Evolutionary conservation across 2,797 vertebrate genomes (phyloP).

Genomic region (Fistularia tabacaria): DNA sequence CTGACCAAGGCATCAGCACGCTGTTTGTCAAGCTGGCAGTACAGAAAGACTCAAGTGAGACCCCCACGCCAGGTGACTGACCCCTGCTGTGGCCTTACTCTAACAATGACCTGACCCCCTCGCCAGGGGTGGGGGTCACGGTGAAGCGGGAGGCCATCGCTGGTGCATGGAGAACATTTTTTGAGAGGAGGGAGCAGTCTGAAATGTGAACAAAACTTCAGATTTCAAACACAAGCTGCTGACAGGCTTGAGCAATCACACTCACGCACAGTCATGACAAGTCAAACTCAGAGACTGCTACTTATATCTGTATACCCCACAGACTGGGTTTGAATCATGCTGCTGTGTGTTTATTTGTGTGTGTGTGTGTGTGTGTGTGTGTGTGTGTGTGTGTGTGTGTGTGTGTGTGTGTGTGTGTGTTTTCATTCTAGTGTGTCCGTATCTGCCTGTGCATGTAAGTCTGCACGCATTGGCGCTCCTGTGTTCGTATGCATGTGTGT

Average conservation of each 20-base stretch:
- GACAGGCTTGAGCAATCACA: slow-evolving; percentile 63
- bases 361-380: slow-evolving; percentile 26
- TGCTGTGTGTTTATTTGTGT: slow-evolving; percentile 28
- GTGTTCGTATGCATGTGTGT: slow-evolving; percentile 46
- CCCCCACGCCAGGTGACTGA: slow-evolving; percentile 39
- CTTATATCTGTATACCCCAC: slow-evolving; percentile 51
- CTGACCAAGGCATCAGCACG: slow-evolving; percentile 39
- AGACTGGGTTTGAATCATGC: slow-evolving; percentile 55
- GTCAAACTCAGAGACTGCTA: slow-evolving; percentile 63
- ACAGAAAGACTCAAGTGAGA: slow-evolving; percentile 53
- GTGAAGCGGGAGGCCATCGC: slow-evolving; percentile 37
- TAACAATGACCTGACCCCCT: slow-evolving; percentile 58
- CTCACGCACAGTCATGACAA: slow-evolving; percentile 51
- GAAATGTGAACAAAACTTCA: slow-evolving; percentile 25
- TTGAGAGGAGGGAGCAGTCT: slow-evolving; percentile 47
- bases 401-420: slow-evolving; percentile 44
- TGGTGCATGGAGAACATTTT: slow-evolving; percentile 34
- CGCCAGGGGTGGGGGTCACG: slow-evolving; percentile 21
- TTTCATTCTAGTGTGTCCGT: slow-evolving; percentile 54
- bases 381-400: slow-evolving; percentile 19
- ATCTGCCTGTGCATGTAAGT: slow-evolving; percentile 62
- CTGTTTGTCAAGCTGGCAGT: slow-evolving; percentile 47
- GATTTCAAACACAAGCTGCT: slow-evolving; percentile 42
- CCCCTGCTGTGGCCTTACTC: slow-evolving; percentile 74
- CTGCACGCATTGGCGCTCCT: slow-evolving; percentile 45